Evolutionary conservation across 2,797 vertebrate species (phyloP), one percentile per base, ranked within the genome.

Genomic region (Oreochromis mossambicus): DNA sequence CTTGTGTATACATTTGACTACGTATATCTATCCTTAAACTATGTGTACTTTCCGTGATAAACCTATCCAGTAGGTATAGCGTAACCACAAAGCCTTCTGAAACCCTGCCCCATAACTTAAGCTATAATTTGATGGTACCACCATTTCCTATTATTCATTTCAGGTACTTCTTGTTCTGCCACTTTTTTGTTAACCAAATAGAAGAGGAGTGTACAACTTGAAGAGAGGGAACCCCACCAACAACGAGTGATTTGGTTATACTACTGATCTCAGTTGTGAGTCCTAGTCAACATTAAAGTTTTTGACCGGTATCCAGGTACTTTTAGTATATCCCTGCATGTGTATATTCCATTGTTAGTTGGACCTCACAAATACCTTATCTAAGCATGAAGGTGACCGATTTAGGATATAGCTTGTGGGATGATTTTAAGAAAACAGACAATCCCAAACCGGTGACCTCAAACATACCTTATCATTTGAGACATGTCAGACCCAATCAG

Each of bases 21-120:
- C 29, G 17, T 43, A 52, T 84, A 70, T 43, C 83, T 78, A 92
- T 83, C 55, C 73, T 85, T 80, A 29, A 87, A 86, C 78, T 81
- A 82, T 84, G 86, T 77, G 58, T 54, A 86, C 85, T 66, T 66
- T 61, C 34, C 5, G 19, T 66, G 61, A n/a, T 66, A 66, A 66
- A 66, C 34, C 61, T 38, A 66, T 66, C 11, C 36, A 21, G 36
- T 41, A 66, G 36, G n/a, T 24, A 41, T 41, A 21, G 34, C 4
- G 7, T 38, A 66, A n/a, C 34, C 61, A 66, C 61, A 63, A 63
- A 63, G 32, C 58, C 32, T 41, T 66, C 61, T 66, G 36, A 66
- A 41, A 21, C 36, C 61, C 36, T 66, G 12, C 61, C n/a, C 36
- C 12, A 14, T 66, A n/a, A 66, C 19, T 41, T 14, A 14, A 21